Conservation (phyloP, 1,140 invertebrate genomes). For the Cherax destructor region DNA sequence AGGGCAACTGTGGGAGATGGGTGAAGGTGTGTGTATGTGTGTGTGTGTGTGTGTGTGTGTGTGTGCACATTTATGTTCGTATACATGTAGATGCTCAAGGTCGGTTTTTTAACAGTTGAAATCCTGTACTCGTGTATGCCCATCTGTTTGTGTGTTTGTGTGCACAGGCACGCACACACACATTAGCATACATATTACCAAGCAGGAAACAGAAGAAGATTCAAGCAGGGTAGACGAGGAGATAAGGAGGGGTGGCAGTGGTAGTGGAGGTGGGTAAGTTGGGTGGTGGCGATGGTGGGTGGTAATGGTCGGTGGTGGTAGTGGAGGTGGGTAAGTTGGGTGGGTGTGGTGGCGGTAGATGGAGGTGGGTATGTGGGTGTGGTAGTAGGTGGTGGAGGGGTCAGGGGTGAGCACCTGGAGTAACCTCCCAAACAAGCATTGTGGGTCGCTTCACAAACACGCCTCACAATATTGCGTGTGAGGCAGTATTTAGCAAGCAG, state of each 20-base stretch:
- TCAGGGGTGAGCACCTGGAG: constrained; percentile 36
- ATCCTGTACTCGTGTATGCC: not conserved
- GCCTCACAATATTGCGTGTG: not conserved
- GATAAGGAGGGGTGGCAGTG: not conserved
- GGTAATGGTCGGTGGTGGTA: no score
- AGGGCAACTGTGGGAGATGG: no score
- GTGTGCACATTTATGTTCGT: not conserved
- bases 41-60: constrained; percentile 42
- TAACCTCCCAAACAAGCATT: constrained; percentile 45
- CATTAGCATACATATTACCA: constrained; percentile 35
- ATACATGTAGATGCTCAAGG: not conserved
- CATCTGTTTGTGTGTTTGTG: no score
- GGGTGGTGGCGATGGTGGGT: not conserved
- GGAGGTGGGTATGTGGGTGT: not conserved
- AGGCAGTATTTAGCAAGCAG: not conserved
- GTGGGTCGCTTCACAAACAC: constrained; percentile 26
- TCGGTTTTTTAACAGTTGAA: no score
- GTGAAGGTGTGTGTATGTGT: constrained; percentile 14
- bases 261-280: not conserved
- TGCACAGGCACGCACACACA: not conserved
- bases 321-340: not conserved
- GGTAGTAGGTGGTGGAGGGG: constrained; percentile 5
- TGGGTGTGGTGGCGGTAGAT: not conserved
- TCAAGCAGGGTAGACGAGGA: not conserved
- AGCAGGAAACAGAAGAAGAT: constrained; percentile 21